Conservation (phyloP, 1,140 invertebrate species). For the Drosophila quadrilineata region DNA sequence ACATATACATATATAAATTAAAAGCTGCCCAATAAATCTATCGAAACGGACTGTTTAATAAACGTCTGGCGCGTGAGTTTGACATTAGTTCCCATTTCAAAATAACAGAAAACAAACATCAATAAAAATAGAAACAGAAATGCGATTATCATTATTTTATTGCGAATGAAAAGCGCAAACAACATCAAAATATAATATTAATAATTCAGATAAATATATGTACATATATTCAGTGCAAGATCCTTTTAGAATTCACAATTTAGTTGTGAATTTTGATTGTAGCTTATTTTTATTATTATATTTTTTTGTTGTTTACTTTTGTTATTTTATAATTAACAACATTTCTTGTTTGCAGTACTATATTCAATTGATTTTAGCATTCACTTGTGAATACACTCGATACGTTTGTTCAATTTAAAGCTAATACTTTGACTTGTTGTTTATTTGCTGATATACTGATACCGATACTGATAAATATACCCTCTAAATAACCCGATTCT, state of each 20-base stretch:
- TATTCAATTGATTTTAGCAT: conserved; percentile 43
- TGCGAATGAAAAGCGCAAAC: too few relatives aligned
- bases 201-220: too few relatives aligned
- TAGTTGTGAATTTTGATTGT: too few relatives aligned
- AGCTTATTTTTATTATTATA: background rate
- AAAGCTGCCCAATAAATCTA: too few relatives aligned
- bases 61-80: conserved; percentile 34
- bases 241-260: conserved; percentile 9
- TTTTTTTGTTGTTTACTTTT: too few relatives aligned
- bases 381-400: conserved; percentile 43
- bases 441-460: background rate
- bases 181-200: too few relatives aligned
- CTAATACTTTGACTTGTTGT: conserved; percentile 14
- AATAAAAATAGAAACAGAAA: too few relatives aligned
- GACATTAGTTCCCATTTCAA: conserved; percentile 33
- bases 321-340: conserved; percentile 51
- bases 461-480: background rate
- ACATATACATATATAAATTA: too few relatives aligned
- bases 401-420: conserved; percentile 30
- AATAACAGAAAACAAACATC: too few relatives aligned
- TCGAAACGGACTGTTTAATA: background rate
- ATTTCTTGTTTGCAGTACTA: conserved; percentile 9
- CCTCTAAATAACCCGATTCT: background rate
- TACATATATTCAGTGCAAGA: background rate
- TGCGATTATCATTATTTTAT: too few relatives aligned